Evolutionary conservation across 2,888 invertebrate species (phyloP).

Genomic region (Entomobrya proxima): DNA sequence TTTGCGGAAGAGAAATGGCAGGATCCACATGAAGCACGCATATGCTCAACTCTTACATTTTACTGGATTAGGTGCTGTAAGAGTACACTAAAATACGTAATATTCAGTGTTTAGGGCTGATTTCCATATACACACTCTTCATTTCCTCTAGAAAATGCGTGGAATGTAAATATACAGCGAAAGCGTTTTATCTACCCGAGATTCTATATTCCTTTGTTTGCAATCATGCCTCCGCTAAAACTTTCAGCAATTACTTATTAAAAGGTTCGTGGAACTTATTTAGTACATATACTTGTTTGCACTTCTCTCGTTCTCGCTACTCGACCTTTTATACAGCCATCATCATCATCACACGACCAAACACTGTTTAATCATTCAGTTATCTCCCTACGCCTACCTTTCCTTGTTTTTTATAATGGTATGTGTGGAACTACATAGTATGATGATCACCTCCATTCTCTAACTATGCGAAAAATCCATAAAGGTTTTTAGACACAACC

Average conservation of each 20-base stretch:
- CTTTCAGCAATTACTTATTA: constrained; percentile 49
- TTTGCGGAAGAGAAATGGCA: constrained; percentile 45
- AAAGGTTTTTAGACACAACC: background rate
- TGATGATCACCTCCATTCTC: background rate
- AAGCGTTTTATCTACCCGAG: constrained; percentile 15
- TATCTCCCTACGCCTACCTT: background rate
- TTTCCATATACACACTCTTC: background rate
- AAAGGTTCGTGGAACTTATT: background rate
- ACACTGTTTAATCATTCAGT: constrained; percentile 54
- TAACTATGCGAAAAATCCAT: constrained; percentile 6
- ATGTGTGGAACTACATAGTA: constrained; percentile 3
- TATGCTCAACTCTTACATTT: background rate
- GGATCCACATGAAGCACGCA: constrained; percentile 12
- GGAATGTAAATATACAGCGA: constrained; percentile 43
- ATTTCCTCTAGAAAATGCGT: constrained; percentile 19
- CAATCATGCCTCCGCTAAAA: constrained; percentile 36
- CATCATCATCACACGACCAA: background rate
- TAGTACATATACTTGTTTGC: constrained; percentile 40
- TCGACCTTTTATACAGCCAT: background rate
- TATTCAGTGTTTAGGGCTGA: background rate
- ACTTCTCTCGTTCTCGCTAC: background rate
- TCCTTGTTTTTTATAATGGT: background rate
- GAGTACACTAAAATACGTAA: background rate
- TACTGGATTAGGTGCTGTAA: constrained; percentile 4
- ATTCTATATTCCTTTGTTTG: background rate